Evolutionary conservation across 1,140 invertebrate genomes (phyloP).

Genomic region (Potamilus streckersoni): DNA sequence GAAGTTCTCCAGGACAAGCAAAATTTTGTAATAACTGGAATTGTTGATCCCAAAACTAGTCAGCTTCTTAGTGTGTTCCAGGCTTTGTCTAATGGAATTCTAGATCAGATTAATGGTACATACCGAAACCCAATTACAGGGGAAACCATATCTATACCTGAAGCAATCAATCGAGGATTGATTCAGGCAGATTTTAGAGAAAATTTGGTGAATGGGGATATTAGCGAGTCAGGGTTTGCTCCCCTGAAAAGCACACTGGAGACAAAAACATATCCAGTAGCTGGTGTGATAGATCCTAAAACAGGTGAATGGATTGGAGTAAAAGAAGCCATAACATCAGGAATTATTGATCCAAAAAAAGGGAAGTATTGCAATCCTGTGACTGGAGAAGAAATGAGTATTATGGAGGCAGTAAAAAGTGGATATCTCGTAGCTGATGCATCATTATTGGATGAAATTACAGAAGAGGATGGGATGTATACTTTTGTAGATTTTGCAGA

Average conservation of each 20-base stretch:
- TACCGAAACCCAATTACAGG: slow-evolving; percentile 81
- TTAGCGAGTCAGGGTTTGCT: slow-evolving; percentile 36
- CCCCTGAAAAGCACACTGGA: slow-evolving; percentile 46
- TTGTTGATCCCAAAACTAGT: slow-evolving; percentile 84
- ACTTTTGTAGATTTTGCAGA: slow-evolving; percentile 58
- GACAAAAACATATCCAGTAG: slow-evolving; percentile 45
- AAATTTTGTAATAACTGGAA: slow-evolving; percentile 70
- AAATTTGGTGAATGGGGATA: slow-evolving; percentile 36
- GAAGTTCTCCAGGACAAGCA: slow-evolving; percentile 42
- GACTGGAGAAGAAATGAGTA: slow-evolving; percentile 58
- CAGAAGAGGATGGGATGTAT: slow-evolving; percentile 40
- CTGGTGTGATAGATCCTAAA: slow-evolving; percentile 70
- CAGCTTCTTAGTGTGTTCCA: slow-evolving; percentile 83
- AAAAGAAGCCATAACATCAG: slow-evolving; percentile 58
- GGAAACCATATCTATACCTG: slow-evolving; percentile 82
- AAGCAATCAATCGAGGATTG: slow-evolving; percentile 83
- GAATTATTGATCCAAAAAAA: slow-evolving; percentile 58
- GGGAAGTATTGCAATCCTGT: slow-evolving; percentile 64
- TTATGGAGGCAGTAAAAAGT: slow-evolving; percentile 62
- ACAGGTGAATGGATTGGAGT: slow-evolving; percentile 62
- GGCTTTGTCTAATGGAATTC: slow-evolving; percentile 84
- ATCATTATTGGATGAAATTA: slow-evolving; percentile 33
- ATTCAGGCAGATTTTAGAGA: slow-evolving; percentile 68
- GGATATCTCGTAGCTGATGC: slow-evolving; percentile 58
- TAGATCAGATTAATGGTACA: slow-evolving; percentile 80